Conservation (phyloP, 2,113 vertebrate genomes). For the Pantherophis guttatus region DNA sequence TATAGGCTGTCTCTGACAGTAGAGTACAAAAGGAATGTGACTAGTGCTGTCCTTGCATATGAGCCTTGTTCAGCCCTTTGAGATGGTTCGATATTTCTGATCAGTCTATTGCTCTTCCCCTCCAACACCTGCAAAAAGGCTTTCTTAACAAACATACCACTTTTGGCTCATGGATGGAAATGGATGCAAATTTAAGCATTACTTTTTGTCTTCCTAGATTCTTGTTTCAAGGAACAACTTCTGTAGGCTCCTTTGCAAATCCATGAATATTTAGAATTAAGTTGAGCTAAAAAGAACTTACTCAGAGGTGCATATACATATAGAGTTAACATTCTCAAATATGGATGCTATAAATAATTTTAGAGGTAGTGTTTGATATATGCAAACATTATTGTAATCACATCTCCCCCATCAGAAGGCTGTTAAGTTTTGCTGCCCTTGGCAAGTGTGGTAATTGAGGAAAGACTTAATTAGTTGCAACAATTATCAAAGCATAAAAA, state of each 20-base stretch:
- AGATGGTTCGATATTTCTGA: constrained; percentile 32
- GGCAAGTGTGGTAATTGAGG: constrained; percentile 28
- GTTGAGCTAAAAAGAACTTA: not conserved
- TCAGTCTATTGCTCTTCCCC: constrained; percentile 42
- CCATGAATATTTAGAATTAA: not conserved
- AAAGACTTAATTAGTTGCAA: constrained; percentile 30
- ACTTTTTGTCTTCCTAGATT: constrained; percentile 54
- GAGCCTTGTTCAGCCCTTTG: constrained; percentile 49
- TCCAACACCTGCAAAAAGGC: constrained; percentile 51
- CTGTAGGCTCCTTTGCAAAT: not conserved
- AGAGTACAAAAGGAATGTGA: constrained; percentile 45
- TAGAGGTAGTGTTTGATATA: constrained; percentile 53
- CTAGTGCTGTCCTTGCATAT: constrained; percentile 39
- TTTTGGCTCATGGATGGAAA: constrained; percentile 44
- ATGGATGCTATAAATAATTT: constrained; percentile 54
- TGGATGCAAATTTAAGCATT: constrained; percentile 40
- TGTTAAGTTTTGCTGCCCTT: constrained; percentile 24
- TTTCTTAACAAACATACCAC: constrained; percentile 55
- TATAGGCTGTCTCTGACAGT: constrained; percentile 53
- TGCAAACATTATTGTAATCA: constrained; percentile 39
- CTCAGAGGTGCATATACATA: not conserved
- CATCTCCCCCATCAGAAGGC: constrained; percentile 33
- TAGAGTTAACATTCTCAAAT: constrained; percentile 32
- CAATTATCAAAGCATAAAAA: constrained; percentile 57
- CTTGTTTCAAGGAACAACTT: constrained; percentile 52